Evolutionary conservation across 64 coral and sea anemone genomes (phyloP), one percentile per base, ranked within the genome.

Genomic region (Stichodactyla helianthus): DNA sequence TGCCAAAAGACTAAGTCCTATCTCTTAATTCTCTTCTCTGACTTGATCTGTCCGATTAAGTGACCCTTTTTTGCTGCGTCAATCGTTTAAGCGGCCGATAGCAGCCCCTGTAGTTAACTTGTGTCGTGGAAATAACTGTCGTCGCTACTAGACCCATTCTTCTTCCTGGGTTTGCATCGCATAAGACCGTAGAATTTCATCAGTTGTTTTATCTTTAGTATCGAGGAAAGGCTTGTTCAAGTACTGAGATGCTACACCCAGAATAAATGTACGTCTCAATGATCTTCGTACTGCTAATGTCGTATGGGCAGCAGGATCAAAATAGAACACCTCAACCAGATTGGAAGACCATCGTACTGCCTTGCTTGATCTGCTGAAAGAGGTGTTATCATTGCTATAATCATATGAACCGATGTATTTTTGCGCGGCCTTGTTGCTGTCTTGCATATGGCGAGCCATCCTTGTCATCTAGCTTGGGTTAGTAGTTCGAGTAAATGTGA

Each of bases 71-170:
- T 44, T 44, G 35, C 62, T n/a, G 9, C 10, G 14, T 26, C 68
- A 31, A 27, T 74, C n/a, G 19, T 68, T 68, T 68, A 9, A 68
- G 18, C 18, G n/a, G 8, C 63, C 5, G 55, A 58, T 0, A 65
- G 14, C 18, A 65, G 62, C 17, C 17, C 16, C 62, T 65, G 0
- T 65, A 65, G 1, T 0, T 18, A 6, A 1, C 5, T 65, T 65
- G 6, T 19, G 55, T 59, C 15, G 6, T 59, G 35, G 2, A 44
- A 44, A 59, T 4, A 59, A 59, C 56, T 59, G 15, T 65, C 18
- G 65, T 9, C 26, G n/a, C n/a, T n/a, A n/a, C n/a, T 71, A 81
- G 3, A 81, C 78, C 78, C 78, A 81, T 52, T 81, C 78, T 81
- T 81, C 78, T 18, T 52, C 51, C 16, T 81, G 78, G 7, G 16